Base-by-base conservation (phyloP, 2,113 vertebrate species). In the Ranitomeya variabilis region DNA sequence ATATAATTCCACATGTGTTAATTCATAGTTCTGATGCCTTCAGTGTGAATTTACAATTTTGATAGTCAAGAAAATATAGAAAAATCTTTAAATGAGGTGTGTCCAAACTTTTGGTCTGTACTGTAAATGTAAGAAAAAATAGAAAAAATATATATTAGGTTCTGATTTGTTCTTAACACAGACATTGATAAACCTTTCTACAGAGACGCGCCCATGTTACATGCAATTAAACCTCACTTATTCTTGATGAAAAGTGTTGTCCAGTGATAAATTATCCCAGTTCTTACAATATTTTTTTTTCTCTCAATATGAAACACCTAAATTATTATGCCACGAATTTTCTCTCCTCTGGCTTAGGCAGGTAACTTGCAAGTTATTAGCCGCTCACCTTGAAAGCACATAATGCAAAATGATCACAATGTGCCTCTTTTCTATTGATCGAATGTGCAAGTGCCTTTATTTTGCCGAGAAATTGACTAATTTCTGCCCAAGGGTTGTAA, bases 311-410 rank as follows among this genome's bases (percentile, higher is more conserved):
- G 55, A 87, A 5, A 80, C 2, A 89, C 89, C 89, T 89, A 90
- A 91, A 78, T 91, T 91, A 91, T 92, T 91, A 86, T 9, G 45
- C 90, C 91, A 59, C 86, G 88, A 74, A n/a, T 87, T 90, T 86
- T 82, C 66, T 71, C 71, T 71, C 89, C 91, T 93, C 91, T 90
- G 93, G 93, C 92, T 92, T 86, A 87, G 92, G 86, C 81, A 91
- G 89, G 85, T 89, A 91, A 90, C 90, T 90, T 87, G 82, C 90
- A 90, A 76, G 89, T 92, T 92, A 92, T 93, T 94, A 92, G 90
- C 89, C 69, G 52, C 88, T 95, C 91, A 91, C 92, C 92, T 95
- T 94, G 93, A 94, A 92, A 93, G 91, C 93, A 88, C 90, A 91
- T 91, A 93, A 92, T 91, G 87, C 78, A 92, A 91, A 94, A 93